Percentiles rank a stretch among this genome's conserved stretches.
Evolutionary conservation across 1,140 invertebrate genomes (phyloP).

Genomic region (Lanistes nyassanus): DNA sequence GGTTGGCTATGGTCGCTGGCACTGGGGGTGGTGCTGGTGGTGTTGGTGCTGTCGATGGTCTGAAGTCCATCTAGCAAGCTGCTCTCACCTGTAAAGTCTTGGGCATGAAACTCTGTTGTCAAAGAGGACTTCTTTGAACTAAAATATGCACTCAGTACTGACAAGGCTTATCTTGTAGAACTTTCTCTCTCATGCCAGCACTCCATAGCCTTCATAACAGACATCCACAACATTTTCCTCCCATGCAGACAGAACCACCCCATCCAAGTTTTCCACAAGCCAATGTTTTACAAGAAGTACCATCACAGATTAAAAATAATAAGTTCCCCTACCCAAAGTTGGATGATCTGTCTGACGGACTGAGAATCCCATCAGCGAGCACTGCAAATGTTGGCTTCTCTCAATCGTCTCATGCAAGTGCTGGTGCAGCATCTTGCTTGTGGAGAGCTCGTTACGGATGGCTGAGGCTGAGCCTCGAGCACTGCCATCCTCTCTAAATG

Average conservation of each 20-base stretch:
- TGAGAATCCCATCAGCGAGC: conserved; percentile 28
- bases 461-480: background rate
- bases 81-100: conserved; percentile 9
- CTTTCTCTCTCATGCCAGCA: too few species aligned
- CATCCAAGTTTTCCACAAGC: too few species aligned
- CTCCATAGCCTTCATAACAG: too few species aligned
- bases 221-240: too few species aligned
- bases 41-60: background rate
- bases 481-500: background rate
- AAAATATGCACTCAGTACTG: too few species aligned
- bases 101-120: too few species aligned
- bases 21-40: background rate
- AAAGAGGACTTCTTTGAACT: too few species aligned
- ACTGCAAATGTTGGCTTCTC: conserved; percentile 41
- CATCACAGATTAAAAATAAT: too few species aligned
- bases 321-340: background rate
- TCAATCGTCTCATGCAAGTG: conserved; percentile 45
- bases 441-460: conserved; percentile 38
- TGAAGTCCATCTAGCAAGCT: background rate
- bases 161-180: too few species aligned
- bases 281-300: too few species aligned
- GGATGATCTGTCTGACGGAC: background rate
- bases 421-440: conserved; percentile 37
- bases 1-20: too few species aligned
- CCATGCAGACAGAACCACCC: too few species aligned